phyloP scores from a whole-genome alignment of 2,797 vertebrate species.

The Centroberyx gerrardi region DNA sequence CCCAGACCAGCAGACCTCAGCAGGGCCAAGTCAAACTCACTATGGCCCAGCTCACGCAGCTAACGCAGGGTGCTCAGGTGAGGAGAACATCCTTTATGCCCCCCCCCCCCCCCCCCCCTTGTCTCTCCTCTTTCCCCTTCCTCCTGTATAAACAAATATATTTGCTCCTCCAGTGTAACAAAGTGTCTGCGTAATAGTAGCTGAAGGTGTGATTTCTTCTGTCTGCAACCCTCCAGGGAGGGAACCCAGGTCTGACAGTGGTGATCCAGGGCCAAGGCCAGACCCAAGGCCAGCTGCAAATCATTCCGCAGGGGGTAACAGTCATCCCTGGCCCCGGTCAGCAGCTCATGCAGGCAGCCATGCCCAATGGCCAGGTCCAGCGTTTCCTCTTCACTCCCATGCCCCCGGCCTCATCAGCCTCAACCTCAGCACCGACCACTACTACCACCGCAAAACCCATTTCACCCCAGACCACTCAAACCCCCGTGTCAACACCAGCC shows the following conservation, averaged over 20 bases:
- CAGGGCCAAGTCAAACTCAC: constrained; percentile 99
- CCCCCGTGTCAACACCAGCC: constrained; percentile 45
- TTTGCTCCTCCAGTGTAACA: neutral
- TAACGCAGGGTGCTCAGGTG: constrained; percentile 96
- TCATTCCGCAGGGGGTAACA: constrained; percentile 96
- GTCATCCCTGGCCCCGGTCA: constrained; percentile 96
- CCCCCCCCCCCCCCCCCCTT: neutral
- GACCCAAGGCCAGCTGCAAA: constrained; percentile 95
- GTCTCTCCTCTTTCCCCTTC: neutral
- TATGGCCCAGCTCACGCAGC: constrained; percentile 96
- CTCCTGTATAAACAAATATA: neutral
- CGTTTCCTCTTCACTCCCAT: constrained; percentile 97
- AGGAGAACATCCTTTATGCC: constrained; percentile 43
- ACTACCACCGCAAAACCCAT: constrained; percentile 35
- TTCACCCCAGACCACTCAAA: constrained; percentile 28
- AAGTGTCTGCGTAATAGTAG: neutral
- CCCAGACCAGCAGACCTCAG: constrained; percentile 87
- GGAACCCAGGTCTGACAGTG: constrained; percentile 96
- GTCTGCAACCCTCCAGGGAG: constrained; percentile 83
- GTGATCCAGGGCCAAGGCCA: constrained; percentile 99
- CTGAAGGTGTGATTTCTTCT: neutral
- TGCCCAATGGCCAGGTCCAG: constrained; percentile 98
- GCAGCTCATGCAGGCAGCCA: constrained; percentile 99
- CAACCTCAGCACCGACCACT: constrained; percentile 38
- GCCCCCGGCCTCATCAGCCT: constrained; percentile 69